These are phyloP conservation scores for Halcyon malimbica DNA, from an alignment of 2,113 vertebrate genomes.

Conservation along the genomic window DNA sequence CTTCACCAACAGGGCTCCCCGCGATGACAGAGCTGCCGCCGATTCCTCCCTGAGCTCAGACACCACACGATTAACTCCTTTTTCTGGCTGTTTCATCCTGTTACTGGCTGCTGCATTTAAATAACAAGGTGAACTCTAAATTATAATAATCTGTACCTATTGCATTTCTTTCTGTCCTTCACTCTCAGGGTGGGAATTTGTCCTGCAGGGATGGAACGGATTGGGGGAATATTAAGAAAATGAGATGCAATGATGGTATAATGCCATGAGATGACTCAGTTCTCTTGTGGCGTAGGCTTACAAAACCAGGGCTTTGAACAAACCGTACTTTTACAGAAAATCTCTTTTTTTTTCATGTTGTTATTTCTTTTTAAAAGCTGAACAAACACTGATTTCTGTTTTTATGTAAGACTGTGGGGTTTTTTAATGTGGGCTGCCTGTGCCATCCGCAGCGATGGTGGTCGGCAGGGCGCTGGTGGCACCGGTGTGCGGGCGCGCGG, in stretches of 20 bases:
- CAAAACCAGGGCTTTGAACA: constrained; percentile 26
- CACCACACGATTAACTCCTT: fast-evolving
- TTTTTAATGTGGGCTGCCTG: neutral
- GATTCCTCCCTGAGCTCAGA: neutral
- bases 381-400: constrained; percentile 36
- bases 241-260: constrained; percentile 12
- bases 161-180: constrained; percentile 22
- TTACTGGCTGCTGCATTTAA: neutral
- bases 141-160: neutral
- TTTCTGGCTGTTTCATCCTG: neutral
- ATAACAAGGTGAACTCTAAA: neutral
- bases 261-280: neutral
- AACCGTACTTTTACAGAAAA: neutral
- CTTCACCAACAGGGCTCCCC: neutral
- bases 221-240: constrained; percentile 12
- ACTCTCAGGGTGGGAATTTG: constrained; percentile 15
- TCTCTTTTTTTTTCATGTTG: neutral
- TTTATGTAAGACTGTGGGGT: neutral
- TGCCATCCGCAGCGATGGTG: neutral
- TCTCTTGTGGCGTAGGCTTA: constrained; percentile 12
- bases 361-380: constrained; percentile 34
- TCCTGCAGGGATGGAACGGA: constrained; percentile 18
- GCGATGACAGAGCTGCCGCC: fast-evolving
- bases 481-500: fast-evolving
- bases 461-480: neutral